A percentile compares a stretch with the other conserved stretches of the same genome.
Evolutionary conservation across 2,797 vertebrate genomes (phyloP).

Genomic region (Phataginus tricuspis): DNA sequence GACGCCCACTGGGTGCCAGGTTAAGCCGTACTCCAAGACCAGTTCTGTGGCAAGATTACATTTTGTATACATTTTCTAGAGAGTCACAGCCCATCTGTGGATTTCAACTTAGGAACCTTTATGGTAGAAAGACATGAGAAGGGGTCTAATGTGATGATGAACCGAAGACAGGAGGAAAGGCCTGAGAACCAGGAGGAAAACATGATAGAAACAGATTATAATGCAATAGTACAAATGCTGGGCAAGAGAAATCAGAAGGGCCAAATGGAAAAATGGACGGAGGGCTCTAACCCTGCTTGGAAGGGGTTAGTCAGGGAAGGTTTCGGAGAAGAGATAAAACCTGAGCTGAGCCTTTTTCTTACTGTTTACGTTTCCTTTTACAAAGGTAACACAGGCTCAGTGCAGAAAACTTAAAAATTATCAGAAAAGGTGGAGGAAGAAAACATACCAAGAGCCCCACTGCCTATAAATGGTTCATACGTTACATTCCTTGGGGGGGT

Average conservation of each 20-base stretch:
- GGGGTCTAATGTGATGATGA: neutral
- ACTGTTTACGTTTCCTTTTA: conserved; percentile 22
- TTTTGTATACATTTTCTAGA: neutral
- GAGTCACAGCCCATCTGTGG: neutral
- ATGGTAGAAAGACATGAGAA: neutral
- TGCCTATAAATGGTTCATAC: neutral
- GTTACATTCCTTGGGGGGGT: neutral
- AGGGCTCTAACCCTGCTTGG: neutral
- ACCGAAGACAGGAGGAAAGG: neutral
- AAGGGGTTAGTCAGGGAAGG: neutral
- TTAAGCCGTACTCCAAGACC: neutral
- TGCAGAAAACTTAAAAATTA: neutral
- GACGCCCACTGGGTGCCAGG: neutral
- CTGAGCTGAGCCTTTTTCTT: neutral
- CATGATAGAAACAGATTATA: neutral
- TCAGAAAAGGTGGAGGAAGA: neutral
- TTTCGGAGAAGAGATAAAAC: neutral
- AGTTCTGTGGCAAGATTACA: neutral
- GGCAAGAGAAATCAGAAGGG: neutral
- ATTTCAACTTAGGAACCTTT: neutral
- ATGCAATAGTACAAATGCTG: neutral
- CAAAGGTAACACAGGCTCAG: neutral
- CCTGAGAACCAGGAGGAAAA: neutral
- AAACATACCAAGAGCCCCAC: neutral
- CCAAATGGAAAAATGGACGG: neutral